Conservation (phyloP, 2,888 invertebrate species). For the Ecliptopera silaceata region DNA sequence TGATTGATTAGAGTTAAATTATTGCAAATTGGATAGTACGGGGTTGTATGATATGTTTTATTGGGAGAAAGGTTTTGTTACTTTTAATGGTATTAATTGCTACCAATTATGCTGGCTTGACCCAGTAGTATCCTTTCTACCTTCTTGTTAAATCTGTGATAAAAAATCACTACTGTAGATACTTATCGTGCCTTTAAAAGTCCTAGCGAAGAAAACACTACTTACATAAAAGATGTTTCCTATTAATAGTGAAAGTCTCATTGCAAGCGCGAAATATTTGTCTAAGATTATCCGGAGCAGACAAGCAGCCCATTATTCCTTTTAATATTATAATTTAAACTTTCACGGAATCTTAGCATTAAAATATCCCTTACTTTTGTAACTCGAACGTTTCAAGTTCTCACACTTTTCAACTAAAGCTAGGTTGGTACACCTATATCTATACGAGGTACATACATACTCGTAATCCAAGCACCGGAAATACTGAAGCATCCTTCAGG, state of each 20-base stretch:
- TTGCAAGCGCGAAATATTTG: constrained; percentile 13
- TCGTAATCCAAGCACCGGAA: too few species aligned
- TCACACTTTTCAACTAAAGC: neutral
- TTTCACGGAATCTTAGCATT: constrained; percentile 20
- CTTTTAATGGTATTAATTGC: neutral
- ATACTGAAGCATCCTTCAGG: too few species aligned
- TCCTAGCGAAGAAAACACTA: neutral
- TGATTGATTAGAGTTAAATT: constrained; percentile 45
- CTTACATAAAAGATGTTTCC: neutral
- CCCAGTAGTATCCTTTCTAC: too few species aligned
- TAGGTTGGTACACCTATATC: too few species aligned
- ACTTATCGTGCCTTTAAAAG: too few species aligned
- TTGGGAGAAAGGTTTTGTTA: constrained; percentile 6
- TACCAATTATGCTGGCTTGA: neutral
- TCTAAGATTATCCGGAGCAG: constrained; percentile 18
- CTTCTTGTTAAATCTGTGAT: too few species aligned
- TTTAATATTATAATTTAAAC: constrained; percentile 28
- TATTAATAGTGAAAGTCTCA: constrained; percentile 25
- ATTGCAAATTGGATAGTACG: constrained; percentile 27
- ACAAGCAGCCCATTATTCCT: constrained; percentile 20
- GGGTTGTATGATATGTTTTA: constrained; percentile 26
- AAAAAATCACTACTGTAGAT: too few species aligned
- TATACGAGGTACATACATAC: too few species aligned
- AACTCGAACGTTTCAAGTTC: neutral
- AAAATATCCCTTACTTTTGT: constrained; percentile 23